Conservation (phyloP, 2,113 vertebrate species). For the Cacatua alba region DNA sequence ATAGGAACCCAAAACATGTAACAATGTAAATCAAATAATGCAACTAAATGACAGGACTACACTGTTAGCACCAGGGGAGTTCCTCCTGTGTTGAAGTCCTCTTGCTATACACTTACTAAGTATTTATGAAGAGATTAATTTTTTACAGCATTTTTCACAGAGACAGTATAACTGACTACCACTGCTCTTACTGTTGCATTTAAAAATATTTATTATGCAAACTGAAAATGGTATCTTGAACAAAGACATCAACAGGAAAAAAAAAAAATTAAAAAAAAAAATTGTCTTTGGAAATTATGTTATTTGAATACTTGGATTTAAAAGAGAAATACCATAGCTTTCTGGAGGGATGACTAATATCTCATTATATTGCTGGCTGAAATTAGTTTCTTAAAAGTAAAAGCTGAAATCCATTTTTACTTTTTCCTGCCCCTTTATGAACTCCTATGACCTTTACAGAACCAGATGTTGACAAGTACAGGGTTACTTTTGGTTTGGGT, state of each 20-base stretch:
- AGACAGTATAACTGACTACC: not conserved
- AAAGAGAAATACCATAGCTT: not conserved
- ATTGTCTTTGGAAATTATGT: not conserved
- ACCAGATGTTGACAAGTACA: not conserved
- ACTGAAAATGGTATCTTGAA: not conserved
- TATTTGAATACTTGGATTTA: not conserved
- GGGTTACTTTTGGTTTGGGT: not conserved
- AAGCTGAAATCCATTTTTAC: not conserved
- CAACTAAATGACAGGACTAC: not conserved
- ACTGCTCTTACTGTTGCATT: not conserved
- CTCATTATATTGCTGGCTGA: not conserved
- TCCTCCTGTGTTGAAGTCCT: not conserved
- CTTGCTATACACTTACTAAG: not conserved
- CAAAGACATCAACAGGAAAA: not conserved
- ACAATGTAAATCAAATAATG: not conserved
- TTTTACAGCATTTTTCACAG: not conserved
- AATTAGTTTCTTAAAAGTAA: not conserved
- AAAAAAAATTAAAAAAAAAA: not conserved
- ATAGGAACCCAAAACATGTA: not conserved
- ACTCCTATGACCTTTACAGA: accelerated
- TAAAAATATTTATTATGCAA: not conserved
- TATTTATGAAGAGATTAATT: not conserved
- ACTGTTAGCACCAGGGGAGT: not conserved
- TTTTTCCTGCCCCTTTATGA: not conserved
- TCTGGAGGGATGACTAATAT: not conserved